phyloP scores from a whole-genome alignment of 2,888 invertebrate species.

The Zonitis immaculata region DNA sequence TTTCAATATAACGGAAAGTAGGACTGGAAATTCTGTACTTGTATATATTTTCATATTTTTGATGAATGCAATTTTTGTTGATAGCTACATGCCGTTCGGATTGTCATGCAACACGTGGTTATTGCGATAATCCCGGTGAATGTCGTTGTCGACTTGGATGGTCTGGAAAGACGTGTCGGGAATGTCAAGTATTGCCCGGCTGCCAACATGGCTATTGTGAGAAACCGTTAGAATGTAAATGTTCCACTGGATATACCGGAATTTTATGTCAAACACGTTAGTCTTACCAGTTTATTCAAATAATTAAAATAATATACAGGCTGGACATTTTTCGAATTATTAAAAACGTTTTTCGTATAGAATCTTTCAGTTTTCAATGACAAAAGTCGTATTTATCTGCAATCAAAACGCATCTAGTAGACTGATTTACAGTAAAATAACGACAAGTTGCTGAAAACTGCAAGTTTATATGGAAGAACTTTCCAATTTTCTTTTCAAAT shows the following conservation, averaged over 20 bases:
- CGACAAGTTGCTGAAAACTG: no score
- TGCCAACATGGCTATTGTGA: constrained; percentile 88
- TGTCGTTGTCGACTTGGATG: constrained; percentile 89
- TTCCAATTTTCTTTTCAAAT: no score
- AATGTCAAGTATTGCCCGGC: constrained; percentile 84
- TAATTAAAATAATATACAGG: constrained; percentile 3
- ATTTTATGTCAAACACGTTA: constrained; percentile 82
- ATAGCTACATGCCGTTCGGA: constrained; percentile 82
- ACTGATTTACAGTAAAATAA: no score
- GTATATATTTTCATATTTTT: no score
- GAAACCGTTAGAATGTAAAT: constrained; percentile 86
- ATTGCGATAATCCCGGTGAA: constrained; percentile 81
- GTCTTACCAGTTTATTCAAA: constrained; percentile 32
- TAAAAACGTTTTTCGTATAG: no score
- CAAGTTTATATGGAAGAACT: no score
- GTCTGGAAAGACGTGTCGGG: constrained; percentile 79
- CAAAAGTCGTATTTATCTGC: no score
- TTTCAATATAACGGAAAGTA: no score
- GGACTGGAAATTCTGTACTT: no score
- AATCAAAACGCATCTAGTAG: no score
- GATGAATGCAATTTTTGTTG: not conserved
- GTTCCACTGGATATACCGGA: constrained; percentile 87
- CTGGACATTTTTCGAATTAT: no score
- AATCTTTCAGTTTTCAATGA: no score
- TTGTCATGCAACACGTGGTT: constrained; percentile 80